phyloP scores from a whole-genome alignment of 2,113 vertebrate genomes.

The Ciconia maguari region DNA sequence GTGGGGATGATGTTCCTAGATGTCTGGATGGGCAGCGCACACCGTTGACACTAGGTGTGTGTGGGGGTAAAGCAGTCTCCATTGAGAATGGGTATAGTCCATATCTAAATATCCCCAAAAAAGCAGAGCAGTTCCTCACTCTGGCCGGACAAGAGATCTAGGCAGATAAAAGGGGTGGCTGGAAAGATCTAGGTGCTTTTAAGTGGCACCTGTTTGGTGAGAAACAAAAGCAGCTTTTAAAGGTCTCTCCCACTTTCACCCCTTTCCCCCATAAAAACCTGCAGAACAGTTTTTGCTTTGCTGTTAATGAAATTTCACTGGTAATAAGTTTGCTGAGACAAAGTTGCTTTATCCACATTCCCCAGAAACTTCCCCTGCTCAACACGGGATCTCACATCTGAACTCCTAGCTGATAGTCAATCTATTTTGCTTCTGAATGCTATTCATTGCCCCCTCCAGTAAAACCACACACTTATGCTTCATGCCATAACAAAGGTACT shows the following conservation, averaged over 20 bases:
- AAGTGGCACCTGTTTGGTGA: neutral
- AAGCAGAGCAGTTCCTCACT: neutral
- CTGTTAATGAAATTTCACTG: neutral
- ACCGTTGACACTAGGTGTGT: fast-evolving
- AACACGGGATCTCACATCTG: neutral
- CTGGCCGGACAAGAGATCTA: neutral
- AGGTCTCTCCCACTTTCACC: neutral
- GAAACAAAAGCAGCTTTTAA: neutral
- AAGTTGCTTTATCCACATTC: neutral
- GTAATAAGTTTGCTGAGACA: neutral
- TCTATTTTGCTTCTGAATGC: neutral
- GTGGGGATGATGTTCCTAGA: neutral
- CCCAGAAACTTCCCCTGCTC: neutral
- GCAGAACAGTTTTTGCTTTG: neutral
- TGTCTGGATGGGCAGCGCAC: neutral
- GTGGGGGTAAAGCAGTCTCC: neutral
- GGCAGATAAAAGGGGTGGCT: neutral
- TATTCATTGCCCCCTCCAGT: neutral
- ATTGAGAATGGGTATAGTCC: fast-evolving
- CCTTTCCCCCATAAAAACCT: neutral
- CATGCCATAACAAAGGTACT: neutral
- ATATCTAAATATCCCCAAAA: neutral
- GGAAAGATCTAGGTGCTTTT: neutral
- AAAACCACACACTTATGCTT: neutral
- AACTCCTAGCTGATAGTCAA: neutral